These are phyloP conservation scores for Mesorhabditis sp. DNA, from an alignment of 2,888 invertebrate genomes.

Conservation along the genomic window DNA sequence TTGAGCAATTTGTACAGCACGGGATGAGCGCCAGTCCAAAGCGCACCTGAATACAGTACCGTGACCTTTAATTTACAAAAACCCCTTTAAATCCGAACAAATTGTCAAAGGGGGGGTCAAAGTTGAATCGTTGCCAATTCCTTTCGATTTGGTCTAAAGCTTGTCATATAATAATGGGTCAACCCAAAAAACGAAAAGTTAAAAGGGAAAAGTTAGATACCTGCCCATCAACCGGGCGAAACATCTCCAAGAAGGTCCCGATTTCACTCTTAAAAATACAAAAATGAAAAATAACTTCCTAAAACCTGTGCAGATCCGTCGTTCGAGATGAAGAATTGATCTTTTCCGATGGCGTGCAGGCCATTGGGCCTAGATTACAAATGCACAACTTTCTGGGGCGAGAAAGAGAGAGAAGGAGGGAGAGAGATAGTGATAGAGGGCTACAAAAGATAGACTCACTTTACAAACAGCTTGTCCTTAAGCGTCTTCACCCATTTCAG, in stretches of 20 bases:
- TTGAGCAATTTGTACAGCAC: not conserved
- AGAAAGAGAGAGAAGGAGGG: too few relatives aligned
- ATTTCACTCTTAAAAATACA: not conserved
- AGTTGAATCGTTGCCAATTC: not conserved
- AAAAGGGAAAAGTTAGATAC: not conserved
- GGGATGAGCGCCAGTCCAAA: conserved; percentile 3
- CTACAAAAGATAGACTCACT: not conserved
- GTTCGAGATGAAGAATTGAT: not conserved
- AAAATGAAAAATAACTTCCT: not conserved
- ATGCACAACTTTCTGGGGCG: too few relatives aligned
- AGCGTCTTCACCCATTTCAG: not conserved
- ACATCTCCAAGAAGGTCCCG: not conserved
- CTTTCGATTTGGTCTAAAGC: not conserved
- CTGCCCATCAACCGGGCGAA: not conserved
- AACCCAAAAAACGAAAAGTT: not conserved
- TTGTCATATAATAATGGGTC: too few relatives aligned
- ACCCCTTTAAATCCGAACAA: conserved; percentile 6
- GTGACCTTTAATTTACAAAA: too few relatives aligned
- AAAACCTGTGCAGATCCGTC: not conserved
- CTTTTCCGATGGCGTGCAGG: not conserved
- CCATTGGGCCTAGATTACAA: not conserved
- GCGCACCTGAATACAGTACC: not conserved
- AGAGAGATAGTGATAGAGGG: too few relatives aligned
- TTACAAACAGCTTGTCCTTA: not conserved
- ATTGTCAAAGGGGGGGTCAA: not conserved